These are phyloP conservation scores for Latheticus oryzae DNA, from an alignment of 2,888 invertebrate genomes.

Conservation along the genomic window DNA sequence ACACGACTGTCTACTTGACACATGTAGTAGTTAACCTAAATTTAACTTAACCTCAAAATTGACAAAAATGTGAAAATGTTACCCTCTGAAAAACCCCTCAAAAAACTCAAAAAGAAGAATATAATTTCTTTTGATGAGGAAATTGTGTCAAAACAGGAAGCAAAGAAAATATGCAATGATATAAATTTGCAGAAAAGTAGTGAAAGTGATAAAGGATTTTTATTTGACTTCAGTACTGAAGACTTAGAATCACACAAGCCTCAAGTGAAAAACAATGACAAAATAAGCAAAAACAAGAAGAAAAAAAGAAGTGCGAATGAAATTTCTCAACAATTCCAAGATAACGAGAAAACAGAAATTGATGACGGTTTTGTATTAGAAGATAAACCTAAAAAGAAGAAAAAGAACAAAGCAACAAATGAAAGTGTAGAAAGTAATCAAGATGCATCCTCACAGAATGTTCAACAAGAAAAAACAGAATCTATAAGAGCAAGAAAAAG, in stretches of 20 bases:
- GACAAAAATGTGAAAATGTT: no score
- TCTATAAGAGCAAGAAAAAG: constrained; percentile 77
- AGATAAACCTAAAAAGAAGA: constrained; percentile 9
- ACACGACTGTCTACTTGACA: no score
- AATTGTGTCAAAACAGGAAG: constrained; percentile 19
- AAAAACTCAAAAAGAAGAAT: constrained; percentile 2
- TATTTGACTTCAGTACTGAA: not conserved
- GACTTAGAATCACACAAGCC: no score
- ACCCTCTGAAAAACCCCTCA: no score
- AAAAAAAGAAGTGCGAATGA: not conserved
- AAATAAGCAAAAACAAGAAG: not conserved
- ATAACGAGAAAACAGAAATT: not conserved
- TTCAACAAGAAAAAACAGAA: constrained; percentile 54
- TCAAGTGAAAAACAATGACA: not conserved
- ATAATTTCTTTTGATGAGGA: constrained; percentile 29
- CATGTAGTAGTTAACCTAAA: constrained; percentile 3
- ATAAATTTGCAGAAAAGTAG: constrained; percentile 4
- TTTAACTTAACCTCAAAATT: no score
- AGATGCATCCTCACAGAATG: no score
- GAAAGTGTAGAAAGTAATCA: not conserved
- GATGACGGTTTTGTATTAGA: not conserved
- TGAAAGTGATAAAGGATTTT: no score
- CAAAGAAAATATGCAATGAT: not conserved
- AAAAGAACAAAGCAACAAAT: constrained; percentile 1
- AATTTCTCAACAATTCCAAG: no score